Base-by-base conservation (phyloP, 2,888 invertebrate species). In the Orgyia antiqua region DNA sequence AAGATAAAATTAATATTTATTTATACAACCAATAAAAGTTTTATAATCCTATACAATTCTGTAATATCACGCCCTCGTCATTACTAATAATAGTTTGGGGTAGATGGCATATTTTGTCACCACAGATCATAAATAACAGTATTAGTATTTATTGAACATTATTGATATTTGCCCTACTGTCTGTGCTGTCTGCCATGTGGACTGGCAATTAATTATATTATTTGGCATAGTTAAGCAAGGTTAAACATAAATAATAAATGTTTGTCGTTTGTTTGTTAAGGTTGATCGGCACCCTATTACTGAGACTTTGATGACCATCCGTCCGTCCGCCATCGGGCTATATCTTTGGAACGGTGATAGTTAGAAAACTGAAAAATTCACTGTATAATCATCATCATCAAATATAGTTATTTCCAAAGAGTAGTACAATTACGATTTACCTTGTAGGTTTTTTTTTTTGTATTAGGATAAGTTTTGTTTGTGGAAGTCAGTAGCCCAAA, bases 101-200 rank as follows among this genome's bases (percentile, higher is more conserved):
- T 59, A 36, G 49, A 49, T 53, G 51, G 57, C 60, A 58, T 68
- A 68, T 67, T 64, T 39, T 62, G 72, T 70, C 70, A 69, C 59
- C 60, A 54, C 55, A 63, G 56, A 66, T 56, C 57, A 82, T 83
- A 79, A 79, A 80, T 83, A 63, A 76, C 39, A 52, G 77, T 59
- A 71, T 83, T 80, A 77, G 45, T 43, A 42, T 54, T 54, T 64
- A 64, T 59, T 55, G 44, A 42, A 51, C 42, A 38, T 63, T 69
- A 69, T 67, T 67, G 60, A 66, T 59, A 71, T 68, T 57, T 66
- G 63, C 6, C 58, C 53, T 51, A 52, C 53, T 58, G 45, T 34
- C n/a, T 39, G 24, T 32, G 29, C 34, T 21, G 28, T 40, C 46
- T 38, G 41, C 29, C 44, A 53, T 54, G 54, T 32, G 51, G 48